A percentile compares a stretch with the other conserved stretches of the same genome.
phyloP scores from a whole-genome alignment of 2,888 invertebrate genomes.

The Ennomos quercinarius region DNA sequence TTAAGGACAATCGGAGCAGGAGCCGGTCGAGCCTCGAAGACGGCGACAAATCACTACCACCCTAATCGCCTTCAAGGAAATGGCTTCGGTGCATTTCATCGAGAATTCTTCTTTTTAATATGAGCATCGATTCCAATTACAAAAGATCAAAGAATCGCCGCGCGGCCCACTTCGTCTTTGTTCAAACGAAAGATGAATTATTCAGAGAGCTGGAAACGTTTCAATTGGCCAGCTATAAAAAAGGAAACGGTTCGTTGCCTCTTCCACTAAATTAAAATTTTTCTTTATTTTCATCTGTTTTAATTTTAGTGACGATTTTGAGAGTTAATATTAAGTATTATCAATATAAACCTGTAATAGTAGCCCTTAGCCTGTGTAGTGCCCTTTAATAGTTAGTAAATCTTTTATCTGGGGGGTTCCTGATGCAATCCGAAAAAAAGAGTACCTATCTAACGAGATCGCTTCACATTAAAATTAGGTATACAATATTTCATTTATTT shows the following conservation, averaged over 20 bases:
- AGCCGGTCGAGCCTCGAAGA: conserved; percentile 40
- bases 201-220: conserved; percentile 85
- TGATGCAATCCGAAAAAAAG: no score
- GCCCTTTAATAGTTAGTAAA: no score
- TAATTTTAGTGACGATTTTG: conserved; percentile 55
- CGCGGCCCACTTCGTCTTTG: conserved; percentile 85
- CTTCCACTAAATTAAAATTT: conserved; percentile 82
- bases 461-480: no score
- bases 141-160: conserved; percentile 86
- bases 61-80: conserved; percentile 79
- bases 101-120: conserved; percentile 84
- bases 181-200: conserved; percentile 86
- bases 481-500: no score
- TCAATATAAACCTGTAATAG: not conserved
- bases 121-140: conserved; percentile 86
- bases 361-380: no score
- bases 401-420: no score
- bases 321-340: conserved; percentile 6
- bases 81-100: conserved; percentile 83
- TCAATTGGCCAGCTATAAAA: conserved; percentile 86
- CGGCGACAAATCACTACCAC: conserved; percentile 68
- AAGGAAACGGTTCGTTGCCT: conserved; percentile 84
- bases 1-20: conserved; percentile 40
- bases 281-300: conserved; percentile 78
- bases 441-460: no score